Evolutionary conservation across 2,113 vertebrate species (phyloP).

Genomic region (Bubalus kerabau): DNA sequence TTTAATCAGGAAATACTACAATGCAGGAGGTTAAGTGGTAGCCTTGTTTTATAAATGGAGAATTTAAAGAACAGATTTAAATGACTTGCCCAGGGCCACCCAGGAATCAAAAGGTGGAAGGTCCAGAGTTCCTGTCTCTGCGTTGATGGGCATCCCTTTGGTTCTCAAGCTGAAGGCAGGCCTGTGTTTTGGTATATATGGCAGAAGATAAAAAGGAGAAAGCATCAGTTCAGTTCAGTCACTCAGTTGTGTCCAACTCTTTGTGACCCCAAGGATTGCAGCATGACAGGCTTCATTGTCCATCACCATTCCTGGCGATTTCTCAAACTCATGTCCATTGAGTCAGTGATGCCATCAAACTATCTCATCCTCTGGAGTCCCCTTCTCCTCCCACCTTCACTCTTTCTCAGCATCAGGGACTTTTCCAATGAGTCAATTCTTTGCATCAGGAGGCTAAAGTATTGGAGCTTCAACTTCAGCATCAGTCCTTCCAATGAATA

Average conservation of each 20-base stretch:
- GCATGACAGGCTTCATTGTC: neutral
- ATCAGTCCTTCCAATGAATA: neutral
- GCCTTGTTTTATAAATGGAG: slow-evolving; percentile 46
- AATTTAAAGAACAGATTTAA: slow-evolving; percentile 48
- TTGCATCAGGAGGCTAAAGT: neutral
- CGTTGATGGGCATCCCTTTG: neutral
- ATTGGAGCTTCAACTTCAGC: neutral
- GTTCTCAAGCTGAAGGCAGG: neutral
- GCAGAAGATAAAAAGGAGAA: neutral
- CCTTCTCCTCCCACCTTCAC: neutral
- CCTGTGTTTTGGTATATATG: neutral
- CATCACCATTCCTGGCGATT: neutral
- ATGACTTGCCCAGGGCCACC: slow-evolving; percentile 57
- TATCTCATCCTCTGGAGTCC: neutral
- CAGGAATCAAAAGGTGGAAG: slow-evolving; percentile 17
- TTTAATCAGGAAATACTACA: slow-evolving; percentile 64
- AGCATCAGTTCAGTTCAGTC: neutral
- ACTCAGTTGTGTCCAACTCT: neutral
- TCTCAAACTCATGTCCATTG: neutral
- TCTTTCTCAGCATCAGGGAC: neutral
- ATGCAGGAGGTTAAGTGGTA: slow-evolving; percentile 52
- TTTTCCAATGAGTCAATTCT: neutral
- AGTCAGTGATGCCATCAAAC: neutral
- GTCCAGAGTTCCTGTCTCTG: neutral
- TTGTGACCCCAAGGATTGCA: neutral